Evolutionary conservation across 1,140 invertebrate genomes (phyloP), one percentile per base, ranked within the genome.

Genomic region (Augochlora pura): DNA sequence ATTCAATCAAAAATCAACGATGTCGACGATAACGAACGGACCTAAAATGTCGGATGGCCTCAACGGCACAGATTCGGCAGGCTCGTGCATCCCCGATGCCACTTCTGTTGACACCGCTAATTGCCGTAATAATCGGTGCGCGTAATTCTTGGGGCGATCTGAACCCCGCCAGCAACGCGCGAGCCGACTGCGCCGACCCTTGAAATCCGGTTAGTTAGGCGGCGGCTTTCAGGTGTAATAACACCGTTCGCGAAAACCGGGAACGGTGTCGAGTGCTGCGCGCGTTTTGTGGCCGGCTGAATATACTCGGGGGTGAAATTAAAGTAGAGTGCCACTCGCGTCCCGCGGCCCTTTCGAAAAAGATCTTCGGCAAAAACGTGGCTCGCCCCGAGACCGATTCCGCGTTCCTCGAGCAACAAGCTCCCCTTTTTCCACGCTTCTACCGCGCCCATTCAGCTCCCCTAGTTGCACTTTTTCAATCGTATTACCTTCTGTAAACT

Each of bases 201-300:
- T 42, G 14, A 62, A 64, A 71, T 52, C 8, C 57, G 38, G 68
- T 77, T 71, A 76, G 23, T 67, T 46, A 57, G 12, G 10, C 12
- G 2, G 1, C 6, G 6, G 10, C 38, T 60, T 76, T 54, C 0
- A 49, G 39, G 57, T 49, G 6, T 9, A 60, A 49, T 49, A 32
- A 12, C 25, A 46, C 5, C 7, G 27, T 10, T n/a, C 14, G 39
- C 0, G 6, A 2, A 2, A 4, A 14, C 5, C 32, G 23, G 23
- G n/a, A 77, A 64, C 23, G 59, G n/a, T 72, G 76, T 77, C 68
- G 27, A 77, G 67, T 9, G n/a, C n/a, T n/a, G n/a, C n/a, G n/a
- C 23, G 27, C 6, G 10, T 72, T 71, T 70, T 27, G n/a, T 25
- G n/a, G 27, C 67, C 27, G 42, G 3, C 23, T 60, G 18, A 60